Conservation (phyloP, 2,797 vertebrate genomes). For the Phyllotis vaccarum region DNA sequence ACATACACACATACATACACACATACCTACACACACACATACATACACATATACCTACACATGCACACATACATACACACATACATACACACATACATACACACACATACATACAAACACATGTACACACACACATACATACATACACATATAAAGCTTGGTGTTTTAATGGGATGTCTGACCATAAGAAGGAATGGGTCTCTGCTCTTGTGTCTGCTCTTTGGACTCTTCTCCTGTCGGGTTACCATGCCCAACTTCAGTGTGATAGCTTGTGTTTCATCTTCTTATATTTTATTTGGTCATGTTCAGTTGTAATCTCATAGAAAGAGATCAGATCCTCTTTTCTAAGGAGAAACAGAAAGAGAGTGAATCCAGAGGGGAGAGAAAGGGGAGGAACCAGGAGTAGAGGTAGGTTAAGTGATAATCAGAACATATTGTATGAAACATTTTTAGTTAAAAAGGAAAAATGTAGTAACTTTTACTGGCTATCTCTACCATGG, state of each 20-base stretch:
- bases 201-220: not conserved
- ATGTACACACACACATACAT: no score
- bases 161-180: not conserved
- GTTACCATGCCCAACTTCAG: not conserved
- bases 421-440: not conserved
- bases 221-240: not conserved
- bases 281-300: not conserved
- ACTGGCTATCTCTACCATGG: not conserved
- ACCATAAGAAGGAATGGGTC: not conserved
- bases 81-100: no score
- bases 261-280: not conserved
- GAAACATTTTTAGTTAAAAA: not conserved
- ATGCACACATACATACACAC: no score
- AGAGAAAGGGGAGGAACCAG: not conserved
- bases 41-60: not conserved
- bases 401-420: no score
- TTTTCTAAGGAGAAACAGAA: not conserved
- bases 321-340: not conserved
- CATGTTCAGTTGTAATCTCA: not conserved
- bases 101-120: no score
- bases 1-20: no score
- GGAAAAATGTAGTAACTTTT: not conserved
- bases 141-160: not conserved
- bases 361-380: not conserved
- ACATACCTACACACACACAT: not conserved